Base-by-base conservation (phyloP, 2,113 vertebrate genomes). In the Tenrec ecaudatus region DNA sequence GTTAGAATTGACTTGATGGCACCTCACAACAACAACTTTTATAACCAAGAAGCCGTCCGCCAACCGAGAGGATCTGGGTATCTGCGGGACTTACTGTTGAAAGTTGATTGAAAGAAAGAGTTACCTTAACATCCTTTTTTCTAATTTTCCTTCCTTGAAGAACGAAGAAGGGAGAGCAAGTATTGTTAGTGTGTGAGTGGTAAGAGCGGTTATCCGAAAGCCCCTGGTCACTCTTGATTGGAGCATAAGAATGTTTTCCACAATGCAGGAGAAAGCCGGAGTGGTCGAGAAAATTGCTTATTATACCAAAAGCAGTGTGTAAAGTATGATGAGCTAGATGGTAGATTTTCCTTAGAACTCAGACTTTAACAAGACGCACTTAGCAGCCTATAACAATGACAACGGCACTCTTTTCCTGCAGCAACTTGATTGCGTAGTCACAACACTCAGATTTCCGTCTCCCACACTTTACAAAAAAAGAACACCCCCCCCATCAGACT, bases 121-220 rank as follows among this genome's bases (percentile, higher is more conserved):
- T 81, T 93, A 66, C 89, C 62, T 43, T 80, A 33, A 80, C 64
- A 73, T 66, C 93, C n/a, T 85, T 10, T 10, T 64, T 77, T 53
- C 47, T 53, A 53, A 78, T 86, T 25, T n/a, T 29, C 1, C 69
- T 73, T 73, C 64, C 40, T 83, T 57, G 29, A 73, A 76, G 9
- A 58, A 8, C 76, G 9, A 88, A 0, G 40, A 73, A 92, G 66
- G 40, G 16, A 53, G 23, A 75, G 11, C 14, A 89, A 16, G 57
- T 19, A 38, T 1, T 75, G 60, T 60, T 77, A 53, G 40, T 31
- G 9, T n/a, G 38, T 69, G 58, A 84, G 17, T 12, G 17, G 0
- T 40, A 33, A 83, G 62, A 66, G 64, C 17, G 4, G 0, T 25
- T 83, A 1, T 1, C 22, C 9, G 40, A 68, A 82, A 91, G 6